Evolutionary conservation across 2,797 vertebrate species (phyloP).

Genomic region (Selene dorsalis): DNA sequence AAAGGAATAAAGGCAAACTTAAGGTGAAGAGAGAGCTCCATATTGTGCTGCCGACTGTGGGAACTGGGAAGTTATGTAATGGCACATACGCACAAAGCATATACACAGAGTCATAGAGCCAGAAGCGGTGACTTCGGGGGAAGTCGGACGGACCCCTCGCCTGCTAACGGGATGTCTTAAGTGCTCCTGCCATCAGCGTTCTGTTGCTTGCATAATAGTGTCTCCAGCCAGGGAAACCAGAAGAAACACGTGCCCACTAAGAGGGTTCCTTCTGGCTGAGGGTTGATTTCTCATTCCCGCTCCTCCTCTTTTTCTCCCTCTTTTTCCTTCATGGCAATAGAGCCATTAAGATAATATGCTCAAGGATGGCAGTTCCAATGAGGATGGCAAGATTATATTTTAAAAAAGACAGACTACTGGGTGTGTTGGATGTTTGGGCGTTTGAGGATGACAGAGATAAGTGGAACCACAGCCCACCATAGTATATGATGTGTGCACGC

Average conservation of each 20-base stretch:
- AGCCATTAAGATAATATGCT: conserved; percentile 34
- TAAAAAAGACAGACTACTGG: neutral
- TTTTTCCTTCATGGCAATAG: conserved; percentile 16
- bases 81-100: conserved; percentile 6
- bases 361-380: conserved; percentile 15
- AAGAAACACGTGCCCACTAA: conserved; percentile 58
- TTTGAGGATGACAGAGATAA: conserved; percentile 18
- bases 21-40: conserved; percentile 35
- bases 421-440: conserved; percentile 42
- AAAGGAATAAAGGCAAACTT: conserved; percentile 12
- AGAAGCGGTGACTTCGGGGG: conserved; percentile 40
- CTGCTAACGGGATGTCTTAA: conserved; percentile 64
- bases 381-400: conserved; percentile 13
- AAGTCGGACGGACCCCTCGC: conserved; percentile 32
- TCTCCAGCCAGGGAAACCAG: conserved; percentile 42
- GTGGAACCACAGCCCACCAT: neutral
- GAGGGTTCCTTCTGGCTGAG: conserved; percentile 57
- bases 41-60: conserved; percentile 47
- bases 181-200: conserved; percentile 71
- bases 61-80: conserved; percentile 61
- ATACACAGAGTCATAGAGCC: conserved; percentile 47
- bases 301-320: conserved; percentile 20
- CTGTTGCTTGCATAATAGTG: conserved; percentile 69
- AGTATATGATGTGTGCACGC: conserved; percentile 13
- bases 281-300: conserved; percentile 53